Percentiles rank a stretch among this genome's conserved stretches.
These are phyloP conservation scores for Ridgeia piscesae DNA, from an alignment of 1,140 invertebrate species.

Conservation along the genomic window DNA sequence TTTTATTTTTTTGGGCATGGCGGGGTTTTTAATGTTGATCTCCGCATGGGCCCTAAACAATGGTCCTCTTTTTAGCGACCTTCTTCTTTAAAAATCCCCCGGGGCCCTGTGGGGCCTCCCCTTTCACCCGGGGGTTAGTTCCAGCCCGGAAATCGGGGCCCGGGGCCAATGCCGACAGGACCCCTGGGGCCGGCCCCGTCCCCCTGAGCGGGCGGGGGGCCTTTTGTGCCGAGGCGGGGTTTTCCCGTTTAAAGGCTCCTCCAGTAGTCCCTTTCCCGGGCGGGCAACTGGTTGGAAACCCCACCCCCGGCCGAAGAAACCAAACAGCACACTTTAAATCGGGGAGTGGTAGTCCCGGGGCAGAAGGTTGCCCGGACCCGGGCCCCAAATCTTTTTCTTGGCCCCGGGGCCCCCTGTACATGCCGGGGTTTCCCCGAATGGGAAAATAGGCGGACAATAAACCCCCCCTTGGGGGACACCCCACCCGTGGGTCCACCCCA, in stretches of 20 bases:
- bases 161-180: too few species aligned
- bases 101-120: conserved; percentile 47
- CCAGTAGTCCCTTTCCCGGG: conserved; percentile 45
- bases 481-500: conserved; percentile 51
- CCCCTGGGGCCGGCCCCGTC: too few species aligned
- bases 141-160: too few species aligned
- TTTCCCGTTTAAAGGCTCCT: conserved; percentile 48
- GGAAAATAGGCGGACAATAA: conserved; percentile 48
- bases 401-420: conserved; percentile 51
- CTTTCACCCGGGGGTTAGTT: conserved; percentile 48
- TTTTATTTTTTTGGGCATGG: conserved; percentile 34
- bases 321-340: conserved; percentile 45
- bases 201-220: too few species aligned
- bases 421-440: conserved; percentile 44
- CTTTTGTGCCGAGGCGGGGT: too few species aligned
- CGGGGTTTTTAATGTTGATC: too few species aligned
- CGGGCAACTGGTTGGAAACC: conserved; percentile 44
- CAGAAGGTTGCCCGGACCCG: conserved; percentile 52
- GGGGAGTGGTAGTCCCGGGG: conserved; percentile 50
- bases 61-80: conserved; percentile 39
- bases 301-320: conserved; percentile 52
- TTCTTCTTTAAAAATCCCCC: conserved; percentile 43
- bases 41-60: too few species aligned
- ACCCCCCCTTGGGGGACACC: conserved; percentile 50
- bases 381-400: conserved; percentile 50